Base-by-base conservation (phyloP, 2,888 invertebrate species). In the Tineola bisselliella region DNA sequence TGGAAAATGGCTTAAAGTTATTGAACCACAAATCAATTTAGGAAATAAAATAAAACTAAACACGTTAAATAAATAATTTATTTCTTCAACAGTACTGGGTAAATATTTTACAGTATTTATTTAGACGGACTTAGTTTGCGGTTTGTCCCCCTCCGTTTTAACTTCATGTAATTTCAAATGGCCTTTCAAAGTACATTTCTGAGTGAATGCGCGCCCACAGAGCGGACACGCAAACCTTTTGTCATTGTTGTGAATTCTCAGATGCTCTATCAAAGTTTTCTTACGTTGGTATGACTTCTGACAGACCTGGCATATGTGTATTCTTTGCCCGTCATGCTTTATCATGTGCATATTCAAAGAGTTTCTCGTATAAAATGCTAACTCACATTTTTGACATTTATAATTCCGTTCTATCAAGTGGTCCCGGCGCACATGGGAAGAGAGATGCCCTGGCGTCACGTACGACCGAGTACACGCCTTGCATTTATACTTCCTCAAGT, bases 341-440 rank as follows among this genome's bases (percentile, higher is more conserved):
- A 88, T 88, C 84, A 88, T 88, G 62, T 89, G 89, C 77, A 88
- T 88, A 62, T 88, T 88, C 25, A 89, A 67, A 6, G 88, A 87
- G 60, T 88, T 88, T 63, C 84, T 84, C 0, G 88, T 87, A 61
- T 88, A 88, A 63, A 89, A 89, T 0, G 88, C 88, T 1, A 84
- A 67, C 30, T 88, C 83, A 52, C 89, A 89, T 33, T 88, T 80
- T 19, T 81, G 81, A 59, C 89, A 89, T 12, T 84, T 81, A 13
- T 83, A 88, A 64, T 80, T 89, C 33, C 79, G 70, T 66, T 79
- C 88, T 65, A 77, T 84, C 63, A 82, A 74, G 73, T 79, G 88
- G 38, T 86, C 87, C 0, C 87, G 66, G 0, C 87, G 61, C 0
- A 87, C 84, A 30, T 87, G 87, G 25, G 84, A 84, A 0, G 87